These are phyloP conservation scores for Platypus cylindrus DNA, from an alignment of 2,888 invertebrate genomes.

Conservation along the genomic window DNA sequence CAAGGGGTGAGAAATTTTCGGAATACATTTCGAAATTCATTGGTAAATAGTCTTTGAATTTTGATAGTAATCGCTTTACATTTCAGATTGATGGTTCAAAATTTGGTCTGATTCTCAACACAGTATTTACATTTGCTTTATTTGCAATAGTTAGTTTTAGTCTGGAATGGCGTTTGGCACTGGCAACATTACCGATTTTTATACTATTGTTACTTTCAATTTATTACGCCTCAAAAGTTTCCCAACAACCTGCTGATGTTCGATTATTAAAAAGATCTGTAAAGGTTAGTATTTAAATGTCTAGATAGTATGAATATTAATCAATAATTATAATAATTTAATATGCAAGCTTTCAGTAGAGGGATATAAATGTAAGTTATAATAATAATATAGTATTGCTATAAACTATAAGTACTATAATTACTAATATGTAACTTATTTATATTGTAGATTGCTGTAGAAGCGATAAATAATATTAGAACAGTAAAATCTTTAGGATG, in stretches of 20 bases:
- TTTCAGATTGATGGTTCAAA: slow-evolving; percentile 61
- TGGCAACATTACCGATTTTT: slow-evolving; percentile 55
- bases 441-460: slow-evolving; percentile 55
- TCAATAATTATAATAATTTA: too few species aligned
- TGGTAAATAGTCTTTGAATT: too few species aligned
- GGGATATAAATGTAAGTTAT: too few species aligned
- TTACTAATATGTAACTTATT: too few species aligned
- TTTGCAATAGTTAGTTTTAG: slow-evolving; percentile 49
- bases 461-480: slow-evolving; percentile 60
- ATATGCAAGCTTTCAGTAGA: too few species aligned
- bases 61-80: too few species aligned
- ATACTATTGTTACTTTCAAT: slow-evolving; percentile 56
- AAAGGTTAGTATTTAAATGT: slow-evolving; percentile 41
- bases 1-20: neutral
- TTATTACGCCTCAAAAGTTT: slow-evolving; percentile 51
- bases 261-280: slow-evolving; percentile 61
- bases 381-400: too few species aligned
- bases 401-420: too few species aligned
- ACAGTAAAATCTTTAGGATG: slow-evolving; percentile 61
- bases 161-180: slow-evolving; percentile 59
- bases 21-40: too few species aligned
- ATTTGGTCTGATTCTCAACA: slow-evolving; percentile 62
- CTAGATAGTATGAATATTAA: too few species aligned
- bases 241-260: slow-evolving; percentile 48
- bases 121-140: slow-evolving; percentile 51